Percentiles rank a stretch among this genome's conserved stretches.
These are phyloP conservation scores for Heliocidaris tuberculata DNA, from an alignment of 35 echinoderm and acorn worm species.

Conservation along the genomic window DNA sequence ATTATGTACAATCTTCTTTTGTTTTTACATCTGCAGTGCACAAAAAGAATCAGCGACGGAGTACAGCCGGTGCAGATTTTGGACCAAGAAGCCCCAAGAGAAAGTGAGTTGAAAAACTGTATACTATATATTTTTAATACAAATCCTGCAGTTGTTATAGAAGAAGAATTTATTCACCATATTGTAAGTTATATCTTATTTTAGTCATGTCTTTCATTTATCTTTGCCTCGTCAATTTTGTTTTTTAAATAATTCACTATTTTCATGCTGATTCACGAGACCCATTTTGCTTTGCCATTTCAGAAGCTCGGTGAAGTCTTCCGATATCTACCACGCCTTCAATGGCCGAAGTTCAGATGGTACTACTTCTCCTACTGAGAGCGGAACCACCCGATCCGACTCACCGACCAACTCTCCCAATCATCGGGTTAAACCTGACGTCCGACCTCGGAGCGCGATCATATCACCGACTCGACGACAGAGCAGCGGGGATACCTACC, in stretches of 20 bases:
- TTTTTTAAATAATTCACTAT: no score
- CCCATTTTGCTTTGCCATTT: not conserved
- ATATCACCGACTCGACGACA: slow-evolving; percentile 2
- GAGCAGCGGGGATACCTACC: slow-evolving; percentile 36
- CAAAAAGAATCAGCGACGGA: slow-evolving; percentile 19
- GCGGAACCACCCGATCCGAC: not conserved
- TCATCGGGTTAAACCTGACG: not conserved
- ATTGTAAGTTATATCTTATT: no score
- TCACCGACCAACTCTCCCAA: not conserved
- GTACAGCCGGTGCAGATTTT: slow-evolving; percentile 39
- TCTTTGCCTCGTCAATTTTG: no score
- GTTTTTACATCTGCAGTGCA: not conserved
- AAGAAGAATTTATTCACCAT: no score
- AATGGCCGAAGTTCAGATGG: not conserved
- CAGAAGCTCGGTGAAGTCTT: slow-evolving; percentile 1
- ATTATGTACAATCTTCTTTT: not conserved
- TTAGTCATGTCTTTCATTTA: no score
- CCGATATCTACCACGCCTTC: not conserved
- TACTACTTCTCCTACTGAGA: slow-evolving; percentile 20
- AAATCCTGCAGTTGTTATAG: no score
- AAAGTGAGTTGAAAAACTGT: slow-evolving; percentile 1
- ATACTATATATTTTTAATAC: not conserved
- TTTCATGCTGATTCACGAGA: not conserved
- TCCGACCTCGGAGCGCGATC: slow-evolving; percentile 20
- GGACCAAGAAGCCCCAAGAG: slow-evolving; percentile 40